Evolutionary conservation across 1,140 invertebrate genomes (phyloP).

Genomic region (Drosophila repleta): DNA sequence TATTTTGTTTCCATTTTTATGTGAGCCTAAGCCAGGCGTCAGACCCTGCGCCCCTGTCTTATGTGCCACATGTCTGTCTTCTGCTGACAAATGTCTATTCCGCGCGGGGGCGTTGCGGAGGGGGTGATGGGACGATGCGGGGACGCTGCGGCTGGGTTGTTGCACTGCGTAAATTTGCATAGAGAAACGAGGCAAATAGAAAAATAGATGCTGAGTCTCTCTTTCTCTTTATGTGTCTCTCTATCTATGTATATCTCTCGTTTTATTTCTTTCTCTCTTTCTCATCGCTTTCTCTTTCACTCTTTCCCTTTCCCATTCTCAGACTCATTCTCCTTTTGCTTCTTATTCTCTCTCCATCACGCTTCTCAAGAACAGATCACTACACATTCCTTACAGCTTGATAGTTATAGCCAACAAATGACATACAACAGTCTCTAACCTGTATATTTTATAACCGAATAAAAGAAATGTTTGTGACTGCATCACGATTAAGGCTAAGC

Average conservation of each 20-base stretch:
- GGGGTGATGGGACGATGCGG: constrained; percentile 8
- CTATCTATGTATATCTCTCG: too few relatives aligned
- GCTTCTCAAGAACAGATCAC: too few relatives aligned
- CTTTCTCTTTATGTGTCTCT: too few relatives aligned
- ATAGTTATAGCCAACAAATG: too few relatives aligned
- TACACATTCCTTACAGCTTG: too few relatives aligned
- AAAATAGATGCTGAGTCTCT: background rate
- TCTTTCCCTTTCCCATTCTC: constrained; percentile 1
- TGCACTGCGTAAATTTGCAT: constrained; percentile 68
- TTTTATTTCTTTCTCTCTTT: too few relatives aligned
- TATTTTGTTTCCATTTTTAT: background rate
- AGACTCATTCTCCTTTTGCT: background rate
- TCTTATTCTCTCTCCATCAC: background rate
- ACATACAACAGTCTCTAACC: too few relatives aligned
- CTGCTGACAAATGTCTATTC: constrained; percentile 66
- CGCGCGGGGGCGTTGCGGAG: too few relatives aligned
- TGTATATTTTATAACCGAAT: too few relatives aligned
- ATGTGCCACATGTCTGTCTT: constrained; percentile 44
- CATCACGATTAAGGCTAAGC: too few relatives aligned
- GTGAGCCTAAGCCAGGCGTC: background rate
- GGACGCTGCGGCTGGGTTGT: constrained; percentile 16
- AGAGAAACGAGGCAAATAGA: constrained; percentile 36
- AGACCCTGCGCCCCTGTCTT: background rate
- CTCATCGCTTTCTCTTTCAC: background rate
- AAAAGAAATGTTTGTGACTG: too few relatives aligned